Evolutionary conservation across 2,113 vertebrate genomes (phyloP).

Genomic region (Menura novaehollandiae): DNA sequence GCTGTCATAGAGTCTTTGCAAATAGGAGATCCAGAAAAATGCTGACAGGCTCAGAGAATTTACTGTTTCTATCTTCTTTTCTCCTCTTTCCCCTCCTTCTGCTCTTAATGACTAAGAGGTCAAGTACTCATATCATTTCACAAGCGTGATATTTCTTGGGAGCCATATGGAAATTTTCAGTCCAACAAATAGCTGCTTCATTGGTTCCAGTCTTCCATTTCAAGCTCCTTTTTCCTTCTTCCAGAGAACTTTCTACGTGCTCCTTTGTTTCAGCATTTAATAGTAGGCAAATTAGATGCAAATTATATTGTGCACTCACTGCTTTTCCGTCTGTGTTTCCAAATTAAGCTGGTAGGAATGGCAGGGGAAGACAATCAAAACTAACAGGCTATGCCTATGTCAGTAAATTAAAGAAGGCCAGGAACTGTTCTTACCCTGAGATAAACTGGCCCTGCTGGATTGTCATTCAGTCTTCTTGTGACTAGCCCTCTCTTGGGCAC

Average conservation of each 20-base stretch:
- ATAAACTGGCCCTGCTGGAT: background rate
- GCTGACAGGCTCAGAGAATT: background rate
- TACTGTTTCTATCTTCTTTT: background rate
- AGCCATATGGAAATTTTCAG: background rate
- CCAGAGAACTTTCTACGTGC: background rate
- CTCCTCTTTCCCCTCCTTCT: background rate
- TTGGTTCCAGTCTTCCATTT: background rate
- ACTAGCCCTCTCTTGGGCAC: background rate
- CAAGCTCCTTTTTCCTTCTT: background rate
- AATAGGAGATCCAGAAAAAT: background rate
- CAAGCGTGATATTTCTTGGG: background rate
- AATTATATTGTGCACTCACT: slow-evolving; percentile 62
- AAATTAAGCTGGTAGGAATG: background rate
- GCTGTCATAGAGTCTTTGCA: background rate
- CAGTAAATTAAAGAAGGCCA: background rate
- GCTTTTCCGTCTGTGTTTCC: slow-evolving; percentile 63
- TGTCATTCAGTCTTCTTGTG: background rate
- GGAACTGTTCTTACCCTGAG: background rate
- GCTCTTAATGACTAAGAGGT: background rate
- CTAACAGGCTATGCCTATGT: background rate
- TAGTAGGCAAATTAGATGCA: slow-evolving; percentile 47
- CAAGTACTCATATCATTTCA: background rate
- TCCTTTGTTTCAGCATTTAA: slow-evolving; percentile 38
- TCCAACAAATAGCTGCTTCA: background rate
- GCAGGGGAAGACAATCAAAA: slow-evolving; percentile 32